These are phyloP conservation scores for Spea bombifrons DNA, from an alignment of 2,113 vertebrate genomes.

Conservation along the genomic window DNA sequence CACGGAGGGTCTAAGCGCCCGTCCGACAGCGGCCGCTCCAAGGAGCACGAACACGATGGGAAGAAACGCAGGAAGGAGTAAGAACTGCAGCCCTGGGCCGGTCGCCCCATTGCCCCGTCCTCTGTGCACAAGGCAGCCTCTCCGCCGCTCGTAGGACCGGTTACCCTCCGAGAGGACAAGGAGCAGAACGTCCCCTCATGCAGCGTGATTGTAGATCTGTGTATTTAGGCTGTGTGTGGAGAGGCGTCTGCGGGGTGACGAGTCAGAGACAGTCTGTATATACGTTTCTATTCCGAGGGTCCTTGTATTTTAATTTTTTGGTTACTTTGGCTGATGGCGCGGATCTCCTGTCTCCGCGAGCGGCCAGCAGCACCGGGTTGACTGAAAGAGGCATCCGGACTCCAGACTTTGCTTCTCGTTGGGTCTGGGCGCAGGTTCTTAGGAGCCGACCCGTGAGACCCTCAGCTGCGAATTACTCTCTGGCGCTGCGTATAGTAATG, in stretches of 20 bases:
- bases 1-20: conserved; percentile 94
- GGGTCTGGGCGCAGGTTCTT: too few species aligned
- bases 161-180: neutral
- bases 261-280: neutral
- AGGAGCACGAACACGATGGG: conserved; percentile 92
- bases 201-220: neutral
- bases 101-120: too few species aligned
- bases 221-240: neutral
- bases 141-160: neutral
- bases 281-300: neutral
- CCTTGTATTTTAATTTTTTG: too few species aligned
- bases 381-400: too few species aligned
- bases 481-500: too few species aligned
- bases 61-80: conserved; percentile 97
- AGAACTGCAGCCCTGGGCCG: conserved; percentile 35
- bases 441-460: too few species aligned
- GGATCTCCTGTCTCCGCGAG: too few species aligned
- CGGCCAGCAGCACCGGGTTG: too few species aligned
- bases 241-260: neutral
- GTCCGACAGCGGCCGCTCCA: conserved; percentile 85
- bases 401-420: too few species aligned
- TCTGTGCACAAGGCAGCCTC: neutral
- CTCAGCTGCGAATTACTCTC: too few species aligned
- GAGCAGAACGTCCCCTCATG: neutral
- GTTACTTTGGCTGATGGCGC: too few species aligned